A percentile compares a stretch with the other conserved stretches of the same genome.
Conservation (phyloP, 1,140 invertebrate species). For the Pararge aegeria region DNA sequence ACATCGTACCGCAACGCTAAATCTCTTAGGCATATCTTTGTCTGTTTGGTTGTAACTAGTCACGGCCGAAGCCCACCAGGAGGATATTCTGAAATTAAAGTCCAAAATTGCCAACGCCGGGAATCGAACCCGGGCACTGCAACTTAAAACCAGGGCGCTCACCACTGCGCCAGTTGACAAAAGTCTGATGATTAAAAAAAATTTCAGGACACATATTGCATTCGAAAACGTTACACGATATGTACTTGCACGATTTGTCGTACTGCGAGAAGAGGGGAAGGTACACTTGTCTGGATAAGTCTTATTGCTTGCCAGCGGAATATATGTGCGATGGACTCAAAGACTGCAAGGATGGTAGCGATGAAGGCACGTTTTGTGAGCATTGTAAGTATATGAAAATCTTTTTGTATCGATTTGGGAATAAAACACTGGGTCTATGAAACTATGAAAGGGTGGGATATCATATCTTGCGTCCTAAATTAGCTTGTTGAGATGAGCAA, state of each 20-base stretch:
- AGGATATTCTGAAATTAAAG: not conserved
- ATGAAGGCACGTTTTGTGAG: slow-evolving; percentile 82
- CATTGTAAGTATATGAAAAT: not conserved
- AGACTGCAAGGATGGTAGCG: slow-evolving; percentile 90
- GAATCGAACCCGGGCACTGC: too few relatives aligned
- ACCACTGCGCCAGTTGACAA: too few relatives aligned
- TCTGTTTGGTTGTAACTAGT: too few relatives aligned
- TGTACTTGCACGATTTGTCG: slow-evolving; percentile 17
- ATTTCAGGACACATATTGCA: slow-evolving; percentile 37
- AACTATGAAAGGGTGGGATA: too few relatives aligned
- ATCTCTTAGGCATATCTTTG: too few relatives aligned
- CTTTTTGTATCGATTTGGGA: too few relatives aligned
- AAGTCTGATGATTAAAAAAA: not conserved
- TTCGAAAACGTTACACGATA: not conserved
- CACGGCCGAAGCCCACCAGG: too few relatives aligned
- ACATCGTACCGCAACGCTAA: too few relatives aligned
- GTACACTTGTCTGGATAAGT: slow-evolving; percentile 81
- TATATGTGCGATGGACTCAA: slow-evolving; percentile 86
- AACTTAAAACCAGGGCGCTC: not conserved
- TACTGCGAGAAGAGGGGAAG: slow-evolving; percentile 72
- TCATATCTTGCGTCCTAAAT: too few relatives aligned
- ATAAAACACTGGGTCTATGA: not conserved
- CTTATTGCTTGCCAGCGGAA: slow-evolving; percentile 82
- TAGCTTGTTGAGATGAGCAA: too few relatives aligned
- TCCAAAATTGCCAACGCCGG: too few relatives aligned